Conservation (phyloP, 2,888 invertebrate species). For the Cryptus armator region DNA sequence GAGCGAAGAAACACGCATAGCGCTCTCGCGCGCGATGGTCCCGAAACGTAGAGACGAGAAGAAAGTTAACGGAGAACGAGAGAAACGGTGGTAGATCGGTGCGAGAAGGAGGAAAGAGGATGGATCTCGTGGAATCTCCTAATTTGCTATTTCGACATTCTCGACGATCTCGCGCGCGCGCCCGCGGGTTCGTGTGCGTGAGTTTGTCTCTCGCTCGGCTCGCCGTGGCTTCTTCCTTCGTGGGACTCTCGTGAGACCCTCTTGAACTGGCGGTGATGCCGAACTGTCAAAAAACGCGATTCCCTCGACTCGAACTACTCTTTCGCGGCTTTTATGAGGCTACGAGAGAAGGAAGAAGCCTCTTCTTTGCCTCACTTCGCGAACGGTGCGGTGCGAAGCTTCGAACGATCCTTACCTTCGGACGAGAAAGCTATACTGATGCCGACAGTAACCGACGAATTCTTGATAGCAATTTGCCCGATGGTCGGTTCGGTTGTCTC, state of each 20-base stretch:
- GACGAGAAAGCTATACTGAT: conserved; percentile 50
- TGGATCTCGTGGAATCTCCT: conserved; percentile 81
- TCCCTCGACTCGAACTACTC: conserved; percentile 71
- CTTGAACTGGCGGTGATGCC: conserved; percentile 78
- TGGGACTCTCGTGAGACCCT: conserved; percentile 81
- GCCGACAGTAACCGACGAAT: conserved; percentile 60
- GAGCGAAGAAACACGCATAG: conserved; percentile 23
- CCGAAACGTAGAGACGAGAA: conserved; percentile 32
- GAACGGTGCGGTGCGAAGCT: conserved; percentile 43
- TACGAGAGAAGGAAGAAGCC: conserved; percentile 11
- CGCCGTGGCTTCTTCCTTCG: conserved; percentile 68
- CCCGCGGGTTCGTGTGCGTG: conserved; percentile 28
- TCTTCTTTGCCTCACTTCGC: conserved; percentile 37
- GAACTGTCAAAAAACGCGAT: conserved; percentile 83
- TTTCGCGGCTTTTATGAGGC: conserved; percentile 62
- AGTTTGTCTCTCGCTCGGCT: conserved; percentile 45
- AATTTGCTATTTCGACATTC: conserved; percentile 84
- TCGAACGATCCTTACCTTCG: conserved; percentile 47
- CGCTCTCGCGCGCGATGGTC: background rate
- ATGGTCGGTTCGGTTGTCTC: conserved; percentile 53
- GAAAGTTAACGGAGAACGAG: conserved; percentile 66
- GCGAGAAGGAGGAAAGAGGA: conserved; percentile 68
- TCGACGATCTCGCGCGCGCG: conserved; percentile 72
- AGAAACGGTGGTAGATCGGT: conserved; percentile 59
- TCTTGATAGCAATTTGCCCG: conserved; percentile 65